Evolutionary conservation across 2,888 invertebrate genomes (phyloP), one percentile per base, ranked within the genome.

Genomic region (Scaptomyza cyrtandrae): DNA sequence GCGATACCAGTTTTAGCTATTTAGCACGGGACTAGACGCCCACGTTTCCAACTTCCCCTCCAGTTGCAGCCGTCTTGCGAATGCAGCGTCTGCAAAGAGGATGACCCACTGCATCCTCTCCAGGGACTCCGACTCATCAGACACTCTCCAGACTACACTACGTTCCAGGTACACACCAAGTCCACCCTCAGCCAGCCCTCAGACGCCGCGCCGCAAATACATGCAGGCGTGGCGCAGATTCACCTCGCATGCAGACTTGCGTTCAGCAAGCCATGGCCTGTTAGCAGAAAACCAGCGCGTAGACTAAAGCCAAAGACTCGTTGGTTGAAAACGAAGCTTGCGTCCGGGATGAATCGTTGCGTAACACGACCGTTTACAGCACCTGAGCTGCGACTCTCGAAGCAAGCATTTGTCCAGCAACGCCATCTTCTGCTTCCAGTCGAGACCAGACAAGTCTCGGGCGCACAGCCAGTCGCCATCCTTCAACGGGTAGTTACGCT

Each of bases 251-350:
- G 54, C 58, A 65, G 44, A 31, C 37, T 44, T 49, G 64, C 64
- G 13, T 64, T 64, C 6, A 64, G 35, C 19, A 49, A 59, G 31
- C 54, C 49, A 11, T 65, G 37, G 41, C 59, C 39, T 13, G 54
- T 59, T 55, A 43, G 41, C 52, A 33, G 10, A 2, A 33, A 33
- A n/a, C n/a, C n/a, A n/a, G n/a, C n/a, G n/a, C n/a, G n/a, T n/a
- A n/a, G n/a, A n/a, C n/a, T n/a, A n/a, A 62, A 50, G 3, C 37
- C 31, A 3, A 49, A 43, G 37, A 49, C 37, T 19, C 19, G n/a
- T n/a, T n/a, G n/a, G n/a, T n/a, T n/a, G n/a, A n/a, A n/a, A n/a
- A n/a, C n/a, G n/a, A n/a, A n/a, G 9, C 45, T 13, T 11, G 11
- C 62, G n/a, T 56, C 37, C 16, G 62, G 62, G 37, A 62, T 9